These are phyloP conservation scores for Thera britannica DNA, from an alignment of 2,888 invertebrate genomes.

Conservation along the genomic window DNA sequence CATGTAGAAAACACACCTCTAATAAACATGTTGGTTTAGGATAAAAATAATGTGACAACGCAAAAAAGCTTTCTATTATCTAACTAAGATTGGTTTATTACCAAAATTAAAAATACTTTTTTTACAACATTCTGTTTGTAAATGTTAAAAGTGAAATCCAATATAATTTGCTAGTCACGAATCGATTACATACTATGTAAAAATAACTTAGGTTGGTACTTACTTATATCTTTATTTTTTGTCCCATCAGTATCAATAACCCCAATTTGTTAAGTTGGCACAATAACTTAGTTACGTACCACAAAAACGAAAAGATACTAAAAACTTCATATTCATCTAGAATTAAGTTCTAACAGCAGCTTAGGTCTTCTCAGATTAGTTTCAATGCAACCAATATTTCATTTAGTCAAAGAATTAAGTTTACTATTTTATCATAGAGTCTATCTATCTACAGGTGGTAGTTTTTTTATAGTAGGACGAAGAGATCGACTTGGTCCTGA, in stretches of 20 bases:
- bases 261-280: neutral
- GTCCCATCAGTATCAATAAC: neutral
- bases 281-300: neutral
- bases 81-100: conserved; percentile 11
- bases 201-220: neutral
- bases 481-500: too few relatives aligned
- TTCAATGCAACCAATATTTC: too few relatives aligned
- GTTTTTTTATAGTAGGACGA: too few relatives aligned
- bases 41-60: neutral
- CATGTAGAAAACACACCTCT: neutral
- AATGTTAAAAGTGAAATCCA: conserved; percentile 28
- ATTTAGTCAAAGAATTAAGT: too few relatives aligned
- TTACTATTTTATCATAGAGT: too few relatives aligned
- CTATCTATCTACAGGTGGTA: too few relatives aligned
- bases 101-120: neutral
- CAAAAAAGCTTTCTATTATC: neutral
- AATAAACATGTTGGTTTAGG: neutral
- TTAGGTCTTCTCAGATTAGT: too few relatives aligned
- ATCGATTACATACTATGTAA: conserved; percentile 8
- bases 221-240: neutral
- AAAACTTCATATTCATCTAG: too few relatives aligned
- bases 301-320: too few relatives aligned
- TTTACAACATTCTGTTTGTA: conserved; percentile 14
- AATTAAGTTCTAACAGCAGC: too few relatives aligned
- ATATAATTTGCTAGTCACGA: conserved; percentile 2